Evolutionary conservation across 1,140 invertebrate genomes (phyloP), one percentile per base, ranked within the genome.

Genomic region (Lasioglossum baleicum): DNA sequence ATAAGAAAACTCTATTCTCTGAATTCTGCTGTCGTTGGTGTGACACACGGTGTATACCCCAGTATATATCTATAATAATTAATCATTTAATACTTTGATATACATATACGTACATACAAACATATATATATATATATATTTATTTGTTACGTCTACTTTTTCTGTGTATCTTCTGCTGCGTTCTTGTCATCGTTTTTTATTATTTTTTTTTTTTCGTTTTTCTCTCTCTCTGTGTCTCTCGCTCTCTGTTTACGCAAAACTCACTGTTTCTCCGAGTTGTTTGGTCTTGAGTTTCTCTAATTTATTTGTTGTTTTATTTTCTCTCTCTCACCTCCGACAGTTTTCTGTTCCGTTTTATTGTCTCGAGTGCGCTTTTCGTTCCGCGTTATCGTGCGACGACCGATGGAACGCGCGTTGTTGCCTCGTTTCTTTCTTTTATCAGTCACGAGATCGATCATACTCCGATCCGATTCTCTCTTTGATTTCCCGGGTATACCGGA

Each of bases 1-100:
- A 93, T 94, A 94, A 93, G 88, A 91, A 91, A n/a, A 87, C 82
- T 88, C 85, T 83, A 84, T 78, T 72, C 75, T 88, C 78, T 88
- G 78, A 72, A 78, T 87, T 86, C 80, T 82, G 82, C 70, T 88
- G 79, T 79, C 75, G 79, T 76, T 83, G 69, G 73, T 83, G 82
- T 84, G 83, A 69, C 51, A 81, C 51, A 58, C 26, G 31, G 40
- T 73, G 64, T 53, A 35, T 35, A 76, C 35, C 67, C 67, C 61
- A 48, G 44, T 48, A 48, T 44, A 44, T 44, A 44, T 44, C 11
- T n/a, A 17, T n/a, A n/a, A 58, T 53, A 15, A 51, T 53, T 48
- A 48, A 48, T 48, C 7, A 64, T 35, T 35, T 53, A 53, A 26
- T 53, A 13, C 17, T 22, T 58, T 42, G 5, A 26, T 53, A 15